Percentiles rank a stretch among this genome's conserved stretches.
Conservation (phyloP, 2,113 vertebrate species). For the Pardalotus punctatus region DNA sequence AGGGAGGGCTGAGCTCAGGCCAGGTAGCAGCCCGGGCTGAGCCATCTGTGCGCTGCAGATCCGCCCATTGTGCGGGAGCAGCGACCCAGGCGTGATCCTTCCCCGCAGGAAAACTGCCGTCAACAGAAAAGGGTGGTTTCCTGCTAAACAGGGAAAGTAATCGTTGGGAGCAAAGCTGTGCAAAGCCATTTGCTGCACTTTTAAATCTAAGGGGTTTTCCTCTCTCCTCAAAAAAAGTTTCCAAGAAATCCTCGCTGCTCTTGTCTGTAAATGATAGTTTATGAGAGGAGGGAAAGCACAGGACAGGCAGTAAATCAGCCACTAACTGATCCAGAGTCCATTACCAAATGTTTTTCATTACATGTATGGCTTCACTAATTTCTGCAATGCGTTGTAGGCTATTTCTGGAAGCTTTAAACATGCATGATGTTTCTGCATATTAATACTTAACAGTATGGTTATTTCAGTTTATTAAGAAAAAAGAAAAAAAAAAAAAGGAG, state of each 20-base stretch:
- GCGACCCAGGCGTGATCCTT: not conserved
- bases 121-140: not conserved
- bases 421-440: constrained; percentile 31
- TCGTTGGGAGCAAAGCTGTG: not conserved
- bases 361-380: constrained; percentile 43
- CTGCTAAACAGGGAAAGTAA: not conserved
- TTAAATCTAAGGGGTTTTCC: not conserved
- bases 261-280: not conserved
- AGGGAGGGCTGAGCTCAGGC: not conserved
- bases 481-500: not conserved
- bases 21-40: not conserved
- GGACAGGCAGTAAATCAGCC: constrained; percentile 31
- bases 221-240: not conserved
- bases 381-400: constrained; percentile 30
- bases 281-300: not conserved
- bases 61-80: not conserved
- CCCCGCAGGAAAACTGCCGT: not conserved
- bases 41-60: not conserved
- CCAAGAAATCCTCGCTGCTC: not conserved
- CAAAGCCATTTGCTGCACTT: not conserved
- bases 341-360: constrained; percentile 41
- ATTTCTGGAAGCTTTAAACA: constrained; percentile 65
- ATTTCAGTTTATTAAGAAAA: constrained; percentile 47
- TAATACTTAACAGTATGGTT: constrained; percentile 50
- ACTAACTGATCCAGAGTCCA: constrained; percentile 25